Base-by-base conservation (phyloP, 92 coral and sea anemone species). In the Porites divaricata region DNA sequence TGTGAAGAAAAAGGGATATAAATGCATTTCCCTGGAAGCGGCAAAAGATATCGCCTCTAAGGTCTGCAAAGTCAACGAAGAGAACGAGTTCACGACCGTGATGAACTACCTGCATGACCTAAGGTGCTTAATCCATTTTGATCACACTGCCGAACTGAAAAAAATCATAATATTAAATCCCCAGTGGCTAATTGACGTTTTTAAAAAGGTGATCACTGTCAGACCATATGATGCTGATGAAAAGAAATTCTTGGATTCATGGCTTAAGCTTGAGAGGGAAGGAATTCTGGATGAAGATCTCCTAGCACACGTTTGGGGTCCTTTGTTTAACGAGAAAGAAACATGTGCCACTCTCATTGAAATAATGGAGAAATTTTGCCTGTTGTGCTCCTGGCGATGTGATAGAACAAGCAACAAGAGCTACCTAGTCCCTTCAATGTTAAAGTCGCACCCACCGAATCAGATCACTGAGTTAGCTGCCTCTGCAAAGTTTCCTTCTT, bases 161-260 rank as follows among this genome's bases (percentile, higher is more conserved):
- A 11, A 79, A 8, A 1, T 72, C 25, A 82, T 93, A 6, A 79
- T 93, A 58, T 85, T 93, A 22, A 86, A 90, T 65, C 77, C 85
- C 8, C 89, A 81, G 67, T 93, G 96, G 94, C 72, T 93, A 57
- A 63, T 90, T 22, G 89, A 93, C 79, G 51, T 87, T 51, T 61
- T 93, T 21, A 89, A 83, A 9, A 48, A 86, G 24, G 81, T 93
- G 15, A 85, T 93, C 49, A 93, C 96, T 0, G 90, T 93, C 20
- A 82, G 74, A 68, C 80, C 84, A 16, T 67, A 67, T 67, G 16
- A 67, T 45, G 14, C 64, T 13, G 63, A 61, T n/a, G 53, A 85
- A 54, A 26, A n/a, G 17, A 61, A 61, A 62, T 64, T 72, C 67
- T 1, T 41, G 3, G 74, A 77, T 7, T 50, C 66, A 1, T 77